Percentiles rank a stretch among this genome's conserved stretches.
Evolutionary conservation across 2,888 invertebrate genomes (phyloP).

Genomic region (Drosophila colorata): DNA sequence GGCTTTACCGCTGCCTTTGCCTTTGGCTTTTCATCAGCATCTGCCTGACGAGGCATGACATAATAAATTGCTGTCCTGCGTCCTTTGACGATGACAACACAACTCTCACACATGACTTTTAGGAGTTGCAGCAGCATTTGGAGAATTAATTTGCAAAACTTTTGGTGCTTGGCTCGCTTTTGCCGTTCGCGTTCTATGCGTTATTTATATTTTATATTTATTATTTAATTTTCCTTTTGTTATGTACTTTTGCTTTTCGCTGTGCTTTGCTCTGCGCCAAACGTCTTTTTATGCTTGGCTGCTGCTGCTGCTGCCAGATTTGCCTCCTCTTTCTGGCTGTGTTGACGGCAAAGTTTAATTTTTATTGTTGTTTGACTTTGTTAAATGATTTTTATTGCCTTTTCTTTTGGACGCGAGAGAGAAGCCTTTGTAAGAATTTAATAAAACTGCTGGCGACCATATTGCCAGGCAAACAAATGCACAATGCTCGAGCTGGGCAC

Average conservation of each 20-base stretch:
- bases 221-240: slow-evolving; percentile 73
- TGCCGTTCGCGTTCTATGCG: slow-evolving; percentile 58
- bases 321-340: slow-evolving; percentile 38
- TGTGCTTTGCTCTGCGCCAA: slow-evolving; percentile 15
- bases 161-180: slow-evolving; percentile 32
- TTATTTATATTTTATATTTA: slow-evolving; percentile 77
- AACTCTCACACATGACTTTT: slow-evolving; percentile 42
- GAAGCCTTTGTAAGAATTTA: slow-evolving; percentile 79
- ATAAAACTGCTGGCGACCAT: slow-evolving; percentile 76
- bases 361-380: slow-evolving; percentile 82
- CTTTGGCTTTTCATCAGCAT: slow-evolving; percentile 10
- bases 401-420: slow-evolving; percentile 32
- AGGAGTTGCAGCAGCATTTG: slow-evolving; percentile 51
- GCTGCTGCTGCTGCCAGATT: slow-evolving; percentile 32
- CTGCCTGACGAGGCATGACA: slow-evolving; percentile 66
- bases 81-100: slow-evolving; percentile 54
- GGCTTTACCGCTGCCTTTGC: slow-evolving; percentile 15
- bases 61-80: slow-evolving; percentile 63
- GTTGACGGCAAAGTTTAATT: slow-evolving; percentile 82
- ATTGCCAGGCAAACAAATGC: slow-evolving; percentile 75
- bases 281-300: slow-evolving; percentile 66
- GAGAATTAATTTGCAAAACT: slow-evolving; percentile 74
- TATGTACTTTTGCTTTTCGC: slow-evolving; percentile 65
- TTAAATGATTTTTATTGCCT: slow-evolving; percentile 81
- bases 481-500: slow-evolving; percentile 48